Base-by-base conservation (phyloP, 2,797 vertebrate genomes). In the Chaenodraco wilsoni region DNA sequence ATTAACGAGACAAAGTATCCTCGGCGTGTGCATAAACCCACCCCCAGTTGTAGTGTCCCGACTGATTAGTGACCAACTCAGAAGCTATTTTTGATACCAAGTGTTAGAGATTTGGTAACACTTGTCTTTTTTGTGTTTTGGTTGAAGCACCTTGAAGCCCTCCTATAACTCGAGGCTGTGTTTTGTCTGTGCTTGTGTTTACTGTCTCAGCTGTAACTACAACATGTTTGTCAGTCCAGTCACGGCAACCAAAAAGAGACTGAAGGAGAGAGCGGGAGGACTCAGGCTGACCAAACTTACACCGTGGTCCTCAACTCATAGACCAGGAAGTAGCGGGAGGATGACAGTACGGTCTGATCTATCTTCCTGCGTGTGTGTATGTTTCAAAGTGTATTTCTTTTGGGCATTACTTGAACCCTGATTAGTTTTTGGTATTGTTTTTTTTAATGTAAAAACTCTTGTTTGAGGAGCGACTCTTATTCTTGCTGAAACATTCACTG, bases 11-110 rank as follows among this genome's bases (percentile, higher is more conserved):
- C 69, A 76, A 83, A 95, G 95, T 91, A 94, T 95, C 93, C 94
- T 94, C 93, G 94, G 92, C 21, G 92, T 95, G 93, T 96, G 94
- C 91, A 91, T 95, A 94, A 46, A 91, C 2, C n/a, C 50, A 10
- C 93, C 93, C 91, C 87, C 90, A 90, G 64, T 75, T 67, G 65
- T 86, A 78, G 92, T 83, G 85, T 91, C 83, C 86, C 89, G 59
- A 87, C 70, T 95, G 94, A 95, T 95, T 95, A 94, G 93, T 94
- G 95, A 96, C 95, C 95, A 96, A 95, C 95, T 96, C 89, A 78
- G 95, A 96, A 93, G 89, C 95, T 97, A 96, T 97, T 97, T 98
- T 97, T 98, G 95, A 97, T 97, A 97, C 95, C 92, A 94, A 93
- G 93, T 94, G 93, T 94, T 95, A 72, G 91, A 93, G 93, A 93